Percentiles rank a stretch among this genome's conserved stretches.
phyloP scores from a whole-genome alignment of 2,797 vertebrate genomes.

The Psittacula derbiana region DNA sequence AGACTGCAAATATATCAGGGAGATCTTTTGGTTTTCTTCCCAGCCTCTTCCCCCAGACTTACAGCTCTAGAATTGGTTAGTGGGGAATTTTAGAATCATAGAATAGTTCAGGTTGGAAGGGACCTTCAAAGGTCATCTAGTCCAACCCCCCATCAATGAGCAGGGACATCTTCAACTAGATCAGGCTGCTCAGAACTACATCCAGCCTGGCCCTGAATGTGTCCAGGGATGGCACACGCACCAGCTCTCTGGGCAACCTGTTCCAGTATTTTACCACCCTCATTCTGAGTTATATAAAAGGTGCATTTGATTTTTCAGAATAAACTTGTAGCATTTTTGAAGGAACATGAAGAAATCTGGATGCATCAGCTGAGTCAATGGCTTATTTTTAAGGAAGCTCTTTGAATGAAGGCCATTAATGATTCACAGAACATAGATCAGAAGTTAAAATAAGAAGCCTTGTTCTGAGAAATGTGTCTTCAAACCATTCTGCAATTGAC shows the following conservation, averaged over 20 bases:
- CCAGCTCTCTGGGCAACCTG: not conserved
- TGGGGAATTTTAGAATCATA: not conserved
- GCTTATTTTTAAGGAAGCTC: not conserved
- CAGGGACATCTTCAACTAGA: not conserved
- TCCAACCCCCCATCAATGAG: not conserved
- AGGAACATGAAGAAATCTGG: not conserved
- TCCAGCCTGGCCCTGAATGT: not conserved
- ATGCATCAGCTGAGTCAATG: not conserved
- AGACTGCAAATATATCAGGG: not conserved
- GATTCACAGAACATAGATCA: not conserved
- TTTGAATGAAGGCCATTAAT: not conserved
- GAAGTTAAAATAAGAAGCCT: not conserved
- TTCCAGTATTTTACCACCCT: not conserved
- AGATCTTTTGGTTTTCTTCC: not conserved
- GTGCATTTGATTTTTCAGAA: not conserved
- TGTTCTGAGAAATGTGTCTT: not conserved
- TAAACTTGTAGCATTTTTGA: not conserved
- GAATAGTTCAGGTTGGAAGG: not conserved
- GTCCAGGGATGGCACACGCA: not conserved
- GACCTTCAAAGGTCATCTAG: not conserved
- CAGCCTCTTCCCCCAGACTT: not conserved
- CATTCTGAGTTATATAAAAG: not conserved
- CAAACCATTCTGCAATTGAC: not conserved
- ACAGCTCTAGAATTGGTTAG: not conserved
- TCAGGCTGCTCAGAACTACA: not conserved